Percentiles rank a stretch among this genome's conserved stretches.
phyloP scores from a whole-genome alignment of 2,113 vertebrate genomes.

The Colius striatus region DNA sequence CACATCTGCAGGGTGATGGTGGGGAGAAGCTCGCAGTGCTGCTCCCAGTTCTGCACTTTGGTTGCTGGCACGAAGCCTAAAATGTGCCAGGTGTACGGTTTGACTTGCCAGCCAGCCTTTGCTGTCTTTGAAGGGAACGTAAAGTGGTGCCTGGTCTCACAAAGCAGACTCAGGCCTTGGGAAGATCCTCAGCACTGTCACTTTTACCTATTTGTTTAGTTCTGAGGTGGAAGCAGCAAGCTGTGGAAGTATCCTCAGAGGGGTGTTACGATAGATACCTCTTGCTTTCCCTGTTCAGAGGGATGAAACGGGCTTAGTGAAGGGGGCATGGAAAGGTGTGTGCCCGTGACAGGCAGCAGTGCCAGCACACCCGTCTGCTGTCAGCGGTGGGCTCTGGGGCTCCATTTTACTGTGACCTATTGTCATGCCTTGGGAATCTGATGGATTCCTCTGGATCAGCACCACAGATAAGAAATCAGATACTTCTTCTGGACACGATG shows the following conservation, averaged over 20 bases:
- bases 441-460: conserved; percentile 21
- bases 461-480: neutral
- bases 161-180: neutral
- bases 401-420: too few species aligned
- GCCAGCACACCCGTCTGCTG: neutral
- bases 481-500: conserved; percentile 4
- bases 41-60: neutral
- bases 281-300: neutral
- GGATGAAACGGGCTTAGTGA: neutral
- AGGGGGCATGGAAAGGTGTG: neutral
- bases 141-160: neutral
- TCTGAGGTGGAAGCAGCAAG: neutral
- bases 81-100: neutral
- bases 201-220: conserved; percentile 7
- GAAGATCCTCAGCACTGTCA: neutral
- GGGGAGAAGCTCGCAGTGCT: neutral
- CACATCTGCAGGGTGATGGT: neutral
- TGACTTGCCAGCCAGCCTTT: neutral
- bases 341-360: neutral
- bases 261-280: conserved; percentile 13
- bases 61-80: neutral
- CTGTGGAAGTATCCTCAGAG: conserved; percentile 13
- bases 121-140: neutral
- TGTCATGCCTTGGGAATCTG: neutral
- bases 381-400: neutral